Base-by-base conservation (phyloP, 2,888 invertebrate genomes). In the Rhagonycha fulva region DNA sequence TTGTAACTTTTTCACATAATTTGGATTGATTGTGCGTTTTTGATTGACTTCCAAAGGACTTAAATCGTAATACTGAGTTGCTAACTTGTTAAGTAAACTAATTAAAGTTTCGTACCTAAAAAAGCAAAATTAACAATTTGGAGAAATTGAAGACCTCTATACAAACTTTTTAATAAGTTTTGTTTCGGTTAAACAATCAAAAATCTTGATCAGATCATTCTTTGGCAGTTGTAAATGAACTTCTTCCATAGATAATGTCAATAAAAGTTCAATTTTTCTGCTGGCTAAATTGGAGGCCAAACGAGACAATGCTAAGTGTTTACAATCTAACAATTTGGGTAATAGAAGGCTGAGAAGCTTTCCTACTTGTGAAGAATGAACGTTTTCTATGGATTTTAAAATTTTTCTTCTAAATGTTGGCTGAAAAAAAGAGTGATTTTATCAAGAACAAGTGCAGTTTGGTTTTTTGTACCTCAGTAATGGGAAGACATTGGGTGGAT, bases 241-340 rank as follows among this genome's bases (percentile, higher is more conserved):
- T 62, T 92, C 90, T 9, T 93, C 93, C 0, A 88, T 83, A 0
- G 90, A 86, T 83, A 92, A 86, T 0, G 93, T 92, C 78, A 94
- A 89, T n/a, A 96, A 86, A 80, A 92, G 89, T 83, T 92, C 93
- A 62, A 94, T 91, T 80, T 94, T 90, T 23, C 92, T 89, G 84
- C 93, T 92, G 0, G 94, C 94, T 73, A 96, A 89, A 82, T 92
- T 92, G n/a, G 93, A 92, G 72, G 94, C 93, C 84, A 92, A 87
- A 79, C 94, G 90, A 0, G 91, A 90, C 24, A 93, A 84, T 0
- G 93, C 92, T 30, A 94, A 89, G 77, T 94, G 92, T 24, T 92
- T 91, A 67, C 93, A 92, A 47, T 91, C 90, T 19, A 95, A 88
- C 79, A 96, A 91, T 82, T 90, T 89, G 70, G 92, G 91, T 9